Evolutionary conservation across 2,113 vertebrate species (phyloP), one percentile per base, ranked within the genome.

Genomic region (Trachemys scripta): DNA sequence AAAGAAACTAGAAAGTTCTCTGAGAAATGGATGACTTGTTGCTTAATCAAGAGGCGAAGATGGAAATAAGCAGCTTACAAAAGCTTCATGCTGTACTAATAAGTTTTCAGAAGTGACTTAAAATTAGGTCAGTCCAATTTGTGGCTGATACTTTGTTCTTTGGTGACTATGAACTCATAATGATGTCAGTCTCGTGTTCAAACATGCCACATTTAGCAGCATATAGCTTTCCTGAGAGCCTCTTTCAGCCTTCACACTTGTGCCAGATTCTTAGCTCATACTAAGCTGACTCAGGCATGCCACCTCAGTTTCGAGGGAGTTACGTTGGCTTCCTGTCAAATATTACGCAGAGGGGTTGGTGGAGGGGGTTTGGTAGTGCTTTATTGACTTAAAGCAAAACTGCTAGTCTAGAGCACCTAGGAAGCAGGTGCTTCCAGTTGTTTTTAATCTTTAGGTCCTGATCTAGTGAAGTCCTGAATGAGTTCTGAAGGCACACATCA

Each of bases 41-140:
- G 49, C 75, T 95, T 87, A 84, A 96, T 85, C 84, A 87, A 83
- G 82, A 93, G 65, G 57, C 0, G 45, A 80, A 54, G 85, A 47
- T 49, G 82, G 96, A 96, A 94, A 97, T 93, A 96, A 97, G 91
- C 94, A 94, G 94, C 96, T 95, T 94, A 92, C 92, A 95, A 95
- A 97, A 96, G 90, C 92, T 94, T 86, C 84, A 80, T 54, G 53
- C 80, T 38, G 80, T 19, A 65, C 83, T 92, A 92, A 92, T 93
- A 94, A 93, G 75, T 76, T 94, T 95, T 94, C 6, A 90, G 82
- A 96, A 95, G 89, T 87, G 86, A 96, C 96, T 97, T 95, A 92
- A 94, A 97, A 97, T 95, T 95, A 96, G 96, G 92, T 97, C 96
- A 97, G 96, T 93, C 95, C 96, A 96, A 95, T 97, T 97, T 97